Percentiles rank a stretch among this genome's conserved stretches.
phyloP scores from a whole-genome alignment of 1,140 invertebrate genomes.

The Phymastichus coffea region DNA sequence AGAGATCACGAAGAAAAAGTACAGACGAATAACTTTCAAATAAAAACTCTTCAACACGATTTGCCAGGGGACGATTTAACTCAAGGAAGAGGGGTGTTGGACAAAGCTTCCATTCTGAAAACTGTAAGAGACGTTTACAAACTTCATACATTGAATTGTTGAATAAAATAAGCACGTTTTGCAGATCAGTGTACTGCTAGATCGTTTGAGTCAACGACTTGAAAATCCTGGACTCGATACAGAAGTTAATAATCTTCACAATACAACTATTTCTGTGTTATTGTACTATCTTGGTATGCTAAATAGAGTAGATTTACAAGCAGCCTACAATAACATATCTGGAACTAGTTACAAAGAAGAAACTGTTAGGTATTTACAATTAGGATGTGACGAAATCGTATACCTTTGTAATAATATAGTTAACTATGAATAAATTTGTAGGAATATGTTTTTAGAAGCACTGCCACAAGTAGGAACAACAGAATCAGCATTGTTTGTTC shows the following conservation, averaged over 20 bases:
- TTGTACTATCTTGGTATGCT: conserved; percentile 49
- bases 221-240: conserved; percentile 53
- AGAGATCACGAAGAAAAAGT: neutral
- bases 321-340: conserved; percentile 48
- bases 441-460: conserved; percentile 72
- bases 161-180: neutral
- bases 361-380: conserved; percentile 51
- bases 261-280: conserved; percentile 50
- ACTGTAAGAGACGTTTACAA: conserved; percentile 37
- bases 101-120: conserved; percentile 45
- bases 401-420: neutral
- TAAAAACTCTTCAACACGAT: conserved; percentile 43
- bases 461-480: conserved; percentile 70
- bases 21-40: conserved; percentile 23
- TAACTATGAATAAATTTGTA: conserved; percentile 23
- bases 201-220: conserved; percentile 49
- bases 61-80: conserved; percentile 49
- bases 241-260: conserved; percentile 49
- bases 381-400: neutral
- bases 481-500: conserved; percentile 63
- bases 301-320: conserved; percentile 42
- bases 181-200: conserved; percentile 48
- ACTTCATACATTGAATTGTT: neutral
- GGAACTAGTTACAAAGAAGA: conserved; percentile 55
- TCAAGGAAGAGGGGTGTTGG: conserved; percentile 43